Evolutionary conservation across 2,113 vertebrate species (phyloP).

Genomic region (Atractosteus spatula): DNA sequence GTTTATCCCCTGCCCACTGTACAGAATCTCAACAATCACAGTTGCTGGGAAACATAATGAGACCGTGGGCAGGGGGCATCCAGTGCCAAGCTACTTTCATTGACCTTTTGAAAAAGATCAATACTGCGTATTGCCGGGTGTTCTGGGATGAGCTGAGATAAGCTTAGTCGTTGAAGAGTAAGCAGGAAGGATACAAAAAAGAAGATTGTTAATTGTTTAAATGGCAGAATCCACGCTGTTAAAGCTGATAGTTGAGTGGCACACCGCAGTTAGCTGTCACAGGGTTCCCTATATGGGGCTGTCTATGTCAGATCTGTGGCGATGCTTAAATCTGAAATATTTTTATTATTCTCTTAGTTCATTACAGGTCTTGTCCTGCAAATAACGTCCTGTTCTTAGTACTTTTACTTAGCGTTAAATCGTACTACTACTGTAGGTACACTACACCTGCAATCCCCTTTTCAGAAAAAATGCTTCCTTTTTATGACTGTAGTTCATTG

Average conservation of each 20-base stretch:
- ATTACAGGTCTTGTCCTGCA: too few species aligned
- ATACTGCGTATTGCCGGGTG: not conserved
- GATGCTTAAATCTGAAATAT: not conserved
- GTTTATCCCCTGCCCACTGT: not conserved
- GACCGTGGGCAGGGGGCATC: not conserved
- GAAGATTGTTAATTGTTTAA: not conserved
- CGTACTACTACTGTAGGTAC: too few species aligned
- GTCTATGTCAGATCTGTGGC: not conserved
- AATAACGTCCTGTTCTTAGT: too few species aligned
- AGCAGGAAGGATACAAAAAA: not conserved
- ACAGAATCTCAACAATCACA: not conserved
- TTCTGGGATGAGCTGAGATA: constrained; percentile 3
- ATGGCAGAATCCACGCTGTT: not conserved
- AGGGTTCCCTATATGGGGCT: too few species aligned
- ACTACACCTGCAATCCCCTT: too few species aligned
- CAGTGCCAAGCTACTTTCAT: not conserved
- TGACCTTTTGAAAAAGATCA: constrained; percentile 3
- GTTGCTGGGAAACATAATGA: not conserved
- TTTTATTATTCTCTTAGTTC: too few species aligned
- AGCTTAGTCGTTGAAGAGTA: not conserved
- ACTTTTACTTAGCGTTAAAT: too few species aligned
- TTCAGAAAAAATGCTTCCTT: too few species aligned
- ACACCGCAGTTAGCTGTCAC: not conserved
- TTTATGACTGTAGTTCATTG: too few species aligned
- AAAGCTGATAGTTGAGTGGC: not conserved